Conservation (phyloP, 2,797 vertebrate genomes). For the Pangasius sanitwongsei region DNA sequence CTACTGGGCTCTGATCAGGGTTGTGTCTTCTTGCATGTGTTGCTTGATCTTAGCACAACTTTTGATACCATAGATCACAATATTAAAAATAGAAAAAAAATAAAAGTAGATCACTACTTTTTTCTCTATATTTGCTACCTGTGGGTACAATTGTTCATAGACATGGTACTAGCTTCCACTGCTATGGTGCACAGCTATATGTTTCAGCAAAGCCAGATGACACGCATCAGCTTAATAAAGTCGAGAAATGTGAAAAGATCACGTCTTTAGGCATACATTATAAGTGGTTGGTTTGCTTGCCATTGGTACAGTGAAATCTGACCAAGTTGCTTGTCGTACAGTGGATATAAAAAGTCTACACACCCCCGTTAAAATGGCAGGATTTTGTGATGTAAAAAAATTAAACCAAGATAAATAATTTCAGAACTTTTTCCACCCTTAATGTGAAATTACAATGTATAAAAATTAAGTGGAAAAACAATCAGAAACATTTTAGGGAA, state of each 20-base stretch:
- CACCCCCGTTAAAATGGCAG: too few species aligned
- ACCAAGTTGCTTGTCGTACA: not conserved
- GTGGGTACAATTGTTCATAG: not conserved
- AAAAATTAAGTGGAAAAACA: too few species aligned
- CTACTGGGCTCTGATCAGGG: not conserved
- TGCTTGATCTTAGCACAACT: not conserved
- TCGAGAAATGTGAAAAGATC: not conserved
- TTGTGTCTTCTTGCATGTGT: not conserved
- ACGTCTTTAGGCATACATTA: not conserved
- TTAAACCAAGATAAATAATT: too few species aligned
- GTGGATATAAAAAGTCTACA: too few species aligned
- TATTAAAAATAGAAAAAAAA: not conserved
- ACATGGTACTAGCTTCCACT: not conserved
- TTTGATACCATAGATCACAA: not conserved
- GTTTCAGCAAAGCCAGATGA: not conserved
- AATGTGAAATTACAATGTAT: too few species aligned
- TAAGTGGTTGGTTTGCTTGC: not conserved
- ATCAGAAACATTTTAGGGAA: too few species aligned
- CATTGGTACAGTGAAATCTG: not conserved
- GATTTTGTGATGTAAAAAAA: too few species aligned
- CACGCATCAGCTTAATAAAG: not conserved
- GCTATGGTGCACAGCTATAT: not conserved
- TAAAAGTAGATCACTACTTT: not conserved
- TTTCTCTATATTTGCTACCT: not conserved
- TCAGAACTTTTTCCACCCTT: too few species aligned